Base-by-base conservation (phyloP, 2,888 invertebrate species). In the Netelia virgata region DNA sequence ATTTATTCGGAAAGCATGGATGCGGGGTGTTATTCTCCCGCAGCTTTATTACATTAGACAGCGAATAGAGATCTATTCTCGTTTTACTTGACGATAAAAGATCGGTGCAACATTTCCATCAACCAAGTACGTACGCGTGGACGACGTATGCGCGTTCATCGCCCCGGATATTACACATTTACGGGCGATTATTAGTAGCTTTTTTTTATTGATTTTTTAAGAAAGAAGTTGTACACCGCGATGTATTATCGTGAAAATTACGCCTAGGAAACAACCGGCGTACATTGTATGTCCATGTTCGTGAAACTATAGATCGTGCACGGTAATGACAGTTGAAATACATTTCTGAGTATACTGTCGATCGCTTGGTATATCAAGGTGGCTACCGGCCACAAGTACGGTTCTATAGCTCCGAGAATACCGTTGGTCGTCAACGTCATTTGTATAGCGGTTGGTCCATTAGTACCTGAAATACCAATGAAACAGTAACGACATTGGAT, bases 301-400 rank as follows among this genome's bases (percentile, higher is more conserved):
- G 83, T 74, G 61, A 87, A 72, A 43, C 88, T 84, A n/a, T 84
- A 83, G 14, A 90, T 74, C 9, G 83, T 88, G 63, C 90, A 90
- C 2, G 90, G 90, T 11, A 90, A 69, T 20, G 80, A 41, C 23
- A 53, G 10, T 0, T 78, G 50, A 6, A 14, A 57, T 9, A 80
- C 63, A 47, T 75, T 85, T 63, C 86, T 82, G 14, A 90, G 61
- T 0, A 82, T 0, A 50, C 68, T 84, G 68, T 89, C 87, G 0
- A 90, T 0, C 3, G 70, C 28, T 74, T 86, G 74, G 8, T 83
- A 83, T 0, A 83, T 0, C 11, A 82, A n/a, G 0, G 18, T 53
- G 5, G 66, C 82, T 6, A 86, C 0, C 8, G 86, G 88, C 28
- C 63, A 20, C 0, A 87, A 1, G n/a, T 18, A 77, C 5, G 28